Conservation (phyloP, 2,888 invertebrate species). For the Nomada hirtipes region DNA sequence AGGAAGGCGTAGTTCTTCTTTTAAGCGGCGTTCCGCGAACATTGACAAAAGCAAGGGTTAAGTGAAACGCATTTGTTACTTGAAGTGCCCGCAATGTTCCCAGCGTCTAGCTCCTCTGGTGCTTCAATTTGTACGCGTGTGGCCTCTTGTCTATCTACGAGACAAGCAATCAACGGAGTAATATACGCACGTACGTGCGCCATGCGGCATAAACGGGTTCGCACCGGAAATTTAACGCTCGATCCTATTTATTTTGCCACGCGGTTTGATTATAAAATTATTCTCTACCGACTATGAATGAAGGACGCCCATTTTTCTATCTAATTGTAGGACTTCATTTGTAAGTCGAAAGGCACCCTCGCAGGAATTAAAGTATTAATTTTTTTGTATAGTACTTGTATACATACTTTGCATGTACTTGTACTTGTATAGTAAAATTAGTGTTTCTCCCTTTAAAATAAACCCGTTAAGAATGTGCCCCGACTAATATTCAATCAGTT, state of each 20-base stretch:
- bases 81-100: constrained; percentile 41
- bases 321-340: no score
- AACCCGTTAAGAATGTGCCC: no score
- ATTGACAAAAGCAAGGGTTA: constrained; percentile 51
- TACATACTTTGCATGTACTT: no score
- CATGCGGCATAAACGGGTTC: constrained; percentile 31
- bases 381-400: no score
- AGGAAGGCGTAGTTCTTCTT: constrained; percentile 24
- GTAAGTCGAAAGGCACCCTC: no score
- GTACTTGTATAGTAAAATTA: no score
- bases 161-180: constrained; percentile 54
- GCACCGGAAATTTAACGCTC: constrained; percentile 45
- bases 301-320: not conserved
- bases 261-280: not conserved
- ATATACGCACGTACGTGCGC: constrained; percentile 27
- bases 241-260: constrained; percentile 16
- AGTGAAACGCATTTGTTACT: constrained; percentile 49
- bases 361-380: no score
- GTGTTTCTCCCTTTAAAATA: no score
- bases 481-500: no score
- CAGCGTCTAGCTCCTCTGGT: constrained; percentile 32
- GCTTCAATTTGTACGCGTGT: constrained; percentile 51
- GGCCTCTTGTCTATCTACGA: constrained; percentile 44
- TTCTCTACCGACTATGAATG: not conserved
- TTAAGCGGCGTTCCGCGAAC: constrained; percentile 23